phyloP scores from a whole-genome alignment of 2,113 vertebrate species.

The Pollachius pollachius region DNA sequence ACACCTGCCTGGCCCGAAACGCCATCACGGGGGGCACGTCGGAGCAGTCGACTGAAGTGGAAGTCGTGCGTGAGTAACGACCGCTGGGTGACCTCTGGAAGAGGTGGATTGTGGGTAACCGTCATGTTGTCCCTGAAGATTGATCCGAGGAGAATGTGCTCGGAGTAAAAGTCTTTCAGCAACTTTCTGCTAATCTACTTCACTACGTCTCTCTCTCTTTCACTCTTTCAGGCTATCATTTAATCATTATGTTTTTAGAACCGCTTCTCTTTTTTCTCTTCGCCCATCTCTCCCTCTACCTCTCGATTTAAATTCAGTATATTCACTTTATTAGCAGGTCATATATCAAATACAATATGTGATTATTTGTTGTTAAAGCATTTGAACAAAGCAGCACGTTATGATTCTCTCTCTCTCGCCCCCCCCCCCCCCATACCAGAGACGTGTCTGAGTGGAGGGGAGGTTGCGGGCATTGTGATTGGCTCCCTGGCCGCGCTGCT shows the following conservation, averaged over 20 bases:
- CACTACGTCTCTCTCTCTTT: slow-evolving; percentile 4
- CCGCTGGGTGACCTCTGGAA: background rate
- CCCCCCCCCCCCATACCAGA: slow-evolving; percentile 46
- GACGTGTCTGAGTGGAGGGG: slow-evolving; percentile 64
- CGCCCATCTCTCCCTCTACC: background rate
- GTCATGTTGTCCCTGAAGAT: slow-evolving; percentile 25
- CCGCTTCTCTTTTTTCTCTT: slow-evolving; percentile 4
- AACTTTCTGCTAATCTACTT: slow-evolving; percentile 29
- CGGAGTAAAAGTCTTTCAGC: slow-evolving; percentile 49
- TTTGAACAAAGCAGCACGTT: background rate
- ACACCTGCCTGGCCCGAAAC: slow-evolving; percentile 66
- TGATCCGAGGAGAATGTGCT: slow-evolving; percentile 53
- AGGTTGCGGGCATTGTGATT: slow-evolving; percentile 75
- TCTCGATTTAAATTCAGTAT: background rate
- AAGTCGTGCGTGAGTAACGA: slow-evolving; percentile 69
- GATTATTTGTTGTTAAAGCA: too few relatives aligned
- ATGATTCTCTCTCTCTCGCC: background rate
- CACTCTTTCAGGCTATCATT: slow-evolving; percentile 1
- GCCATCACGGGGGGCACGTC: slow-evolving; percentile 49
- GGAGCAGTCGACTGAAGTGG: slow-evolving; percentile 46
- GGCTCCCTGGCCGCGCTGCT: slow-evolving; percentile 62
- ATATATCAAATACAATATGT: too few relatives aligned
- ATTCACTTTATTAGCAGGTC: too few relatives aligned
- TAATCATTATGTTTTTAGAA: slow-evolving; percentile 32
- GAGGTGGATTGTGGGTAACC: background rate